Conservation (phyloP, 2,113 vertebrate species). For the Oryzias melastigma region DNA sequence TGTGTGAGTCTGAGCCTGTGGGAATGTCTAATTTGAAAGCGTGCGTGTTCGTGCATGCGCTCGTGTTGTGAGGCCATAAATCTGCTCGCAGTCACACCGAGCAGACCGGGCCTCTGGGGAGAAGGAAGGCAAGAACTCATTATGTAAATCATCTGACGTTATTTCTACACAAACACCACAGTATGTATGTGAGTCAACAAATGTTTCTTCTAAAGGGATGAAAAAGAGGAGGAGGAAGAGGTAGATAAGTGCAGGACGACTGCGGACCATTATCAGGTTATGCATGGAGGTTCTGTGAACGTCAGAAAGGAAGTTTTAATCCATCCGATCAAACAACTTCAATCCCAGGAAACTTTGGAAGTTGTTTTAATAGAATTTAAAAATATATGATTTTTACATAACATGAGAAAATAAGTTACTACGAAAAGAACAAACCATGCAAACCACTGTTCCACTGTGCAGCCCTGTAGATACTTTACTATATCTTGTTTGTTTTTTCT, state of each 20-base stretch:
- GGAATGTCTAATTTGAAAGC: slow-evolving; percentile 2
- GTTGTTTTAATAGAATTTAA: too few relatives aligned
- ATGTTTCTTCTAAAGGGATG: background rate
- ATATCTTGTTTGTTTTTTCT: too few relatives aligned
- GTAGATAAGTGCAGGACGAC: background rate
- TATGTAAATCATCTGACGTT: background rate
- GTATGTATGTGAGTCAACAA: background rate
- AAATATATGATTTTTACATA: too few relatives aligned
- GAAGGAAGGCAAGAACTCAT: background rate
- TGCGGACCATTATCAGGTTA: background rate
- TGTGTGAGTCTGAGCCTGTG: slow-evolving; percentile 7
- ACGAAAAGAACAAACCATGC: too few relatives aligned
- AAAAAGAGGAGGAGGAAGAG: background rate
- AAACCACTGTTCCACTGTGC: too few relatives aligned
- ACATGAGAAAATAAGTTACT: too few relatives aligned
- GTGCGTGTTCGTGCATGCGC: slow-evolving; percentile 5
- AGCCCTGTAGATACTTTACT: too few relatives aligned
- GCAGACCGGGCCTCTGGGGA: background rate
- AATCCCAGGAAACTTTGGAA: too few relatives aligned
- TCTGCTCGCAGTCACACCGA: slow-evolving; percentile 1
- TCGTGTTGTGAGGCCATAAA: slow-evolving; percentile 1
- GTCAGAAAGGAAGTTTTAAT: too few relatives aligned
- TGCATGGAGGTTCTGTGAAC: too few relatives aligned
- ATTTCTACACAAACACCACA: too few relatives aligned
- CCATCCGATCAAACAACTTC: too few relatives aligned